Evolutionary conservation across 2,888 invertebrate species (phyloP), one percentile per base, ranked within the genome.

Genomic region (Sabatieria punctata): DNA sequence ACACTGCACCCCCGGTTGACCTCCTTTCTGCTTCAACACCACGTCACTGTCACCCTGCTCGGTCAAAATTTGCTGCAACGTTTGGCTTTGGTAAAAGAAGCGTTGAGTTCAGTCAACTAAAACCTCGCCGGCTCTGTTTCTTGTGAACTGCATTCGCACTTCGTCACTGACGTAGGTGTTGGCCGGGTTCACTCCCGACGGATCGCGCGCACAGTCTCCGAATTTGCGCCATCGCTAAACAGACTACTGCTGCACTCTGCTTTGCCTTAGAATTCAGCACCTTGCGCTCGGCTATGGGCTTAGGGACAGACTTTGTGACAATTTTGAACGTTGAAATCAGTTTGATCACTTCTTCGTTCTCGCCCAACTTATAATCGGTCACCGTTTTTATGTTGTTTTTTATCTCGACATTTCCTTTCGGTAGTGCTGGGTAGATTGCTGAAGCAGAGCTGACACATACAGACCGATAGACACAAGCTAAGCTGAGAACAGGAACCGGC

Each of bases 171-270:
- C 83, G 61, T 88, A 83, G 1, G 95, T 97, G 4, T 91, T 95
- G n/a, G 91, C 82, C 15, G 89, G 85, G 68, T 95, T 89, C 0
- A 95, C 95, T 0, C 95, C 93, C n/a, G 89, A 83, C 58, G 88
- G 83, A 65, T 97, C 95, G 63, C 74, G 76, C 13, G 76, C 76
- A 1, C 86, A 86, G 56, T 82, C 82, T 11, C 97, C 97, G 72
- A 89, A 97, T 69, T 97, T 97, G 44, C 78, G 75, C 88, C 88
- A 93, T 40, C 81, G 82, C 71, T 72, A 38, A 42, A n/a, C 47
- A 8, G 8, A 30, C 30, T 15, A 30, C 19, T n/a, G n/a, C 26
- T 70, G 63, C 24, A 70, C 59, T 69, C 73, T 55, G 19, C 55
- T 52, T 15, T 15, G 13, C 8, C 26, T 18, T 22, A 24, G 6